Base-by-base conservation (phyloP, 2,113 vertebrate genomes). In the Heloderma charlesbogerti region DNA sequence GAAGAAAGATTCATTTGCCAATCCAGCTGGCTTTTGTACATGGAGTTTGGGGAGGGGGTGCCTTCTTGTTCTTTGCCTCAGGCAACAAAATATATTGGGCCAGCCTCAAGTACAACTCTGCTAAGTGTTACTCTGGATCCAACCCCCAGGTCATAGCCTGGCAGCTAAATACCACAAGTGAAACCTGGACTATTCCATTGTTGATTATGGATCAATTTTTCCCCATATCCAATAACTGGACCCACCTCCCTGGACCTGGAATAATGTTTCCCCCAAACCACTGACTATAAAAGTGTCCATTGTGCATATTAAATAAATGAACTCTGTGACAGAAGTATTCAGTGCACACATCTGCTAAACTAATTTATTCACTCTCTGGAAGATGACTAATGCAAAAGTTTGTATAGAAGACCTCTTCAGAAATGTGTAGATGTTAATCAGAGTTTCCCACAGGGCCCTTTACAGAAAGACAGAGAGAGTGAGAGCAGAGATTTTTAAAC, bases 301-400 rank as follows among this genome's bases (percentile, higher is more conserved):
- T 69, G 57, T 57, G 18, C 18, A 63, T 45, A 4, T 43, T 45
- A 84, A 43, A 43, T 40, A 6, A 18, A 72, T 51, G 43, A 27
- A 37, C 20, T 84, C 37, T 77, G 37, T 25, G 34, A 43, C 22
- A 63, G 18, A 75, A 84, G 31, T 69, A 54, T 86, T 67, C 89
- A 79, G 15, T 15, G 7, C 45, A 34, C 6, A 4, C 6, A 2
- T 20, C 66, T 34, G 27, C 16, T 90, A 34, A 66, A 40, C 34
- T 67, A 22, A 67, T 90, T 67, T 90, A 84, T 90, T 84, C 57
- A 20, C 43, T 37, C n/a, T 71, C 43, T 54, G 29, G 37, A 10
- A 43, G 71, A 90, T 66, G 81, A 90, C 6, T 74, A 77, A 77
- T 48, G 7, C 10, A 78, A 66, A 90, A 27, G 57, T 90, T 77